Conservation (phyloP, 2,888 invertebrate genomes). For the Trissolcus japonicus region DNA sequence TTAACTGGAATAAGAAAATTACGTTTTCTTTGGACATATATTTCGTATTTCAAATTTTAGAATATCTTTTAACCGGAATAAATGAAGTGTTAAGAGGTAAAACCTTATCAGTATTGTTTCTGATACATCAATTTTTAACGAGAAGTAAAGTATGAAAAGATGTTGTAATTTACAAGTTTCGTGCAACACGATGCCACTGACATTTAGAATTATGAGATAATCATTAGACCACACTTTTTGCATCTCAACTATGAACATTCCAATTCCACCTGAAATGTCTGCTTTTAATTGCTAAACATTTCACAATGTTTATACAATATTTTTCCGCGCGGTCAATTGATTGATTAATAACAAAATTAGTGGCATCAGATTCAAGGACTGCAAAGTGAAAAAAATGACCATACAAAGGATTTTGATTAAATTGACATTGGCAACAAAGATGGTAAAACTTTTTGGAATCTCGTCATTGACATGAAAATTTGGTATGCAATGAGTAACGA, state of each 20-base stretch:
- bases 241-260: no score
- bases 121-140: background rate
- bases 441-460: background rate
- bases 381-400: background rate
- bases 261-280: no score
- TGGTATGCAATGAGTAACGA: conserved; percentile 1
- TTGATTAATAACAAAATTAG: no score
- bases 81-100: conserved; percentile 14
- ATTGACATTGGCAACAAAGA: no score
- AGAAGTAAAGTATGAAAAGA: conserved; percentile 1
- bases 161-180: background rate
- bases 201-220: conserved; percentile 1
- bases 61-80: conserved; percentile 23
- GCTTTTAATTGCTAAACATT: no score
- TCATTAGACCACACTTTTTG: background rate
- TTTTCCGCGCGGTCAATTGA: no score
- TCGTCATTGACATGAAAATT: conserved; percentile 18
- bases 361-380: no score
- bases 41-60: conserved; percentile 17
- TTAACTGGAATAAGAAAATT: conserved; percentile 23
- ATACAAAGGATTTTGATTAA: no score
- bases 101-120: background rate
- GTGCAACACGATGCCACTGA: background rate
- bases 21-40: conserved; percentile 13
- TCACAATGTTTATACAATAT: no score